Conservation (phyloP, 1,140 invertebrate species). For the Lordiphosa stackelbergi region DNA sequence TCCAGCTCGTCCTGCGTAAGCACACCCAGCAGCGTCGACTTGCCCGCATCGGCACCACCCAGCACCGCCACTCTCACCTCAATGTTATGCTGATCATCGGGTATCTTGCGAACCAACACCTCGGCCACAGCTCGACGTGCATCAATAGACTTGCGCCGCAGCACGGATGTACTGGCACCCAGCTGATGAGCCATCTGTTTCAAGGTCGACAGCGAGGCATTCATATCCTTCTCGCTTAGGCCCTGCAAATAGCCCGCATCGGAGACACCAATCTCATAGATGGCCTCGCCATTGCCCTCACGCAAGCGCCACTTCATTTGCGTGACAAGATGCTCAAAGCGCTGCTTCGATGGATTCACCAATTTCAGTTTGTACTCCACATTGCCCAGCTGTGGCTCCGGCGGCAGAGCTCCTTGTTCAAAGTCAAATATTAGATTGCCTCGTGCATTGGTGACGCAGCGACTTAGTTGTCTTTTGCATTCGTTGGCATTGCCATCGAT, state of each 20-base stretch:
- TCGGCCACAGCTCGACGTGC: constrained; percentile 84
- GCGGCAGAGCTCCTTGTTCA: constrained; percentile 83
- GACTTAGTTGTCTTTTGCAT: constrained; percentile 13
- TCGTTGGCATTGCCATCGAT: constrained; percentile 55
- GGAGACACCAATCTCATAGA: constrained; percentile 97
- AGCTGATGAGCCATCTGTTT: constrained; percentile 90
- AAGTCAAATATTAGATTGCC: constrained; percentile 76
- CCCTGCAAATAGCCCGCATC: constrained; percentile 93
- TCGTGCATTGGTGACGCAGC: constrained; percentile 50
- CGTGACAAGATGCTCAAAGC: constrained; percentile 93
- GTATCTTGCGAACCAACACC: constrained; percentile 93
- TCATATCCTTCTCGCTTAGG: constrained; percentile 87
- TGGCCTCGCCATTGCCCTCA: constrained; percentile 94
- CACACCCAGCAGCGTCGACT: constrained; percentile 95
- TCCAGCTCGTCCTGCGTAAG: constrained; percentile 96
- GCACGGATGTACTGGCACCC: constrained; percentile 87
- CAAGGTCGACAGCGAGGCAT: constrained; percentile 88
- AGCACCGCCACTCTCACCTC: constrained; percentile 94
- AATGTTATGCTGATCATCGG: constrained; percentile 93
- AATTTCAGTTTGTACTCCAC: constrained; percentile 95
- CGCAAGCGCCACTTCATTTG: constrained; percentile 94
- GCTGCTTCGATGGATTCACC: constrained; percentile 88
- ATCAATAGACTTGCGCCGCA: constrained; percentile 77
- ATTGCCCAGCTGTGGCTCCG: constrained; percentile 93
- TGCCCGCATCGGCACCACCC: constrained; percentile 95